Evolutionary conservation across 2,113 vertebrate species (phyloP).

Genomic region (Lagopus muta): DNA sequence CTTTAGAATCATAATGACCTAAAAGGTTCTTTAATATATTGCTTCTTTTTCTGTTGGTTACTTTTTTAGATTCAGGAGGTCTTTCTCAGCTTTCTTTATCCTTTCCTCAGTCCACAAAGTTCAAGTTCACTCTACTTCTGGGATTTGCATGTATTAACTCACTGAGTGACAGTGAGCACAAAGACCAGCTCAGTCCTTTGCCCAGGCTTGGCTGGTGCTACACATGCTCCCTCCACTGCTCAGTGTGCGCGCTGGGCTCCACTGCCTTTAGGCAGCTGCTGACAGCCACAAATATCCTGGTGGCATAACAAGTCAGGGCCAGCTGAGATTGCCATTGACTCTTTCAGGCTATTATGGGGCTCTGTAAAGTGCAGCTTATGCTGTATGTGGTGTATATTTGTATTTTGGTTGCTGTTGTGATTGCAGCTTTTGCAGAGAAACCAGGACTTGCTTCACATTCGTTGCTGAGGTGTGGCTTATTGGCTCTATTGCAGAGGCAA

Average conservation of each 20-base stretch:
- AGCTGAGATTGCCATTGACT: background rate
- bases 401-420: background rate
- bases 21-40: background rate
- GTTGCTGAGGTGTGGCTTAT: background rate
- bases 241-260: background rate
- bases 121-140: background rate
- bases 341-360: background rate
- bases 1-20: background rate
- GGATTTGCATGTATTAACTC: constrained; percentile 34
- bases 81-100: background rate
- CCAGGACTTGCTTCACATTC: background rate
- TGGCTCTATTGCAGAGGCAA: background rate
- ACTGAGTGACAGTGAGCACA: background rate
- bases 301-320: background rate
- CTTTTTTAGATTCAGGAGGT: background rate
- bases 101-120: background rate
- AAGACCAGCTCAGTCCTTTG: background rate
- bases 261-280: background rate
- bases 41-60: background rate
- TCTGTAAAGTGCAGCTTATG: background rate
- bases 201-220: background rate
- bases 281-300: background rate
- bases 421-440: background rate
- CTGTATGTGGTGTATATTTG: background rate
- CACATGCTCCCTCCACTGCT: background rate